Evolutionary conservation across 2,888 invertebrate genomes (phyloP).

Genomic region (Marasmarcha lunaedactyla): DNA sequence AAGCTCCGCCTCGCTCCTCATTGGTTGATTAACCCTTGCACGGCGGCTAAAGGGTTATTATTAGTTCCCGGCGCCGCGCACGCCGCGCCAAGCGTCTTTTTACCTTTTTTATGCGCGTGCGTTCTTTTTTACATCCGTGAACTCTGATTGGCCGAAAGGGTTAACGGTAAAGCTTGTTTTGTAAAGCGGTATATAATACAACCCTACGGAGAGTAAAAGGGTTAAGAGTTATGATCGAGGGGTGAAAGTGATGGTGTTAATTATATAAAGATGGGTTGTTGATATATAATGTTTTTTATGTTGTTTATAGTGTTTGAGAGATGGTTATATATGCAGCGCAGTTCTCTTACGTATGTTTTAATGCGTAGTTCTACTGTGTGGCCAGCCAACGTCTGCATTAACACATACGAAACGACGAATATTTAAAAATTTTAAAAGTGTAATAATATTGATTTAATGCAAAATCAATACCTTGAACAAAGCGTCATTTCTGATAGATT

Average conservation of each 20-base stretch:
- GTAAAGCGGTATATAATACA: conserved; percentile 34
- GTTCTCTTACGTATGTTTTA: no score
- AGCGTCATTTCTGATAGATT: no score
- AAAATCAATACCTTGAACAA: no score
- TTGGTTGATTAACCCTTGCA: conserved; percentile 58
- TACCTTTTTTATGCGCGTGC: conserved; percentile 48
- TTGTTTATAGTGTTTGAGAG: no score
- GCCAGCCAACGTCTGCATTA: no score
- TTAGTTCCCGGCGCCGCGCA: conserved; percentile 47
- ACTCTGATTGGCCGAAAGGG: conserved; percentile 54
- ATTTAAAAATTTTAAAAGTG: no score
- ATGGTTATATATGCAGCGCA: no score
- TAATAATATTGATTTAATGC: no score
- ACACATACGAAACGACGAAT: no score
- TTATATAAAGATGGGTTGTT: no score
- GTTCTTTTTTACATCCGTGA: conserved; percentile 41
- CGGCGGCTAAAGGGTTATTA: conserved; percentile 61
- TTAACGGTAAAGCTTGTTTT: conserved; percentile 42
- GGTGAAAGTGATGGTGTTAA: conserved; percentile 24
- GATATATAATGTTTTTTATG: no score
- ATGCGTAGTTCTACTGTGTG: no score
- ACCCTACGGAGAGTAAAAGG: conserved; percentile 40
- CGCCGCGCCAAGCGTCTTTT: conserved; percentile 44
- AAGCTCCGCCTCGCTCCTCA: conserved; percentile 49
- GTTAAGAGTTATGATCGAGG: conserved; percentile 28